Conservation (phyloP, 2,888 invertebrate species). For the Drosophila paranaensis region DNA sequence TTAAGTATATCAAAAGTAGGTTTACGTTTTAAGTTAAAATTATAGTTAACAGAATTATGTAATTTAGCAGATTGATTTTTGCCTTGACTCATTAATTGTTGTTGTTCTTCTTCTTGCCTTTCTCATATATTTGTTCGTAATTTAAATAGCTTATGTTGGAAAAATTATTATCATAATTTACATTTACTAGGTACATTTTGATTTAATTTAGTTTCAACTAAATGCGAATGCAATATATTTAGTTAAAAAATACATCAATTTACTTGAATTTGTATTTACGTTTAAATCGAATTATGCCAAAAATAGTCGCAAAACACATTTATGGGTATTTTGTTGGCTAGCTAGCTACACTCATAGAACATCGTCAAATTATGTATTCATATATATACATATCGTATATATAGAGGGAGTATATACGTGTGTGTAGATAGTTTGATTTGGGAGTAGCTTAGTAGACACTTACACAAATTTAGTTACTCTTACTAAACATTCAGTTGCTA, state of each 20-base stretch:
- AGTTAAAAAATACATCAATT: slow-evolving; percentile 42
- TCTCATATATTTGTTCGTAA: slow-evolving; percentile 33
- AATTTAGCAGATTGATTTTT: slow-evolving; percentile 13
- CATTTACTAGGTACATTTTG: slow-evolving; percentile 81
- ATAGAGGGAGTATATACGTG: neutral
- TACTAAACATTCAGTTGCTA: slow-evolving; percentile 59
- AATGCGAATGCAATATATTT: slow-evolving; percentile 55
- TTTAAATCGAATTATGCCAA: slow-evolving; percentile 33
- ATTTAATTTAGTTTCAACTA: slow-evolving; percentile 69
- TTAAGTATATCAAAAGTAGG: slow-evolving; percentile 45
- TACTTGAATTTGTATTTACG: slow-evolving; percentile 9
- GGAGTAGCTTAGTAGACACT: slow-evolving; percentile 53
- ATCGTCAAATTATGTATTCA: slow-evolving; percentile 22
- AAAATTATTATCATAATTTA: slow-evolving; percentile 81
- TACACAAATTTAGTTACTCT: slow-evolving; percentile 45
- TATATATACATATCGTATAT: neutral
- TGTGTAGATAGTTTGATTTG: slow-evolving; percentile 22
- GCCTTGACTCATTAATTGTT: neutral
- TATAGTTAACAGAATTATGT: slow-evolving; percentile 9
- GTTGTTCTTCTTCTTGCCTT: neutral
- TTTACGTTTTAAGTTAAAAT: slow-evolving; percentile 11
- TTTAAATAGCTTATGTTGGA: slow-evolving; percentile 59
- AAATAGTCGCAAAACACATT: slow-evolving; percentile 44
- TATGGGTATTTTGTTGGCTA: slow-evolving; percentile 17
- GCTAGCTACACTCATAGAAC: slow-evolving; percentile 40